Evolutionary conservation across 2,888 invertebrate genomes (phyloP), one percentile per base, ranked within the genome.

Genomic region (Tenthredo scrophulariae): DNA sequence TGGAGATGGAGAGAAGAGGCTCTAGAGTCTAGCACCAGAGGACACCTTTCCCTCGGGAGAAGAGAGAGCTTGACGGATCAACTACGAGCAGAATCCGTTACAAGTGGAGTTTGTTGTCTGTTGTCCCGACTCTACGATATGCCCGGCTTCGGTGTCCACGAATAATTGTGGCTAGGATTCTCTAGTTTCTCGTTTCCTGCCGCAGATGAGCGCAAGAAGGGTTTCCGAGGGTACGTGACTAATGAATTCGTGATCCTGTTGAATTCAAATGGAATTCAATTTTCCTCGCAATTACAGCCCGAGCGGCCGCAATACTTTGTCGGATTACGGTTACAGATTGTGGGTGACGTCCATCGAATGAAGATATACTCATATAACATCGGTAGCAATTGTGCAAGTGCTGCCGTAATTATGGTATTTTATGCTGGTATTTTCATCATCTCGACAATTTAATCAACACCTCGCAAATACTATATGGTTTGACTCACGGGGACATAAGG

Each of bases 161-260:
- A 83, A 83, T 83, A 67, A 83, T 83, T 83, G 83, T 40, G 33
- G 40, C 37, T 54, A 50, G 50, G 50, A 50, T 77, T 29, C 29
- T 77, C 50, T 33, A 67, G 67, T 50, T 77, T 33, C 77, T 15
- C 77, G 33, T 29, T 46, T 62, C 37, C 67, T 65, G 67, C 18
- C 67, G 46, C 29, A 43, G 67, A 83, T 70, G 18, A 70, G 26
- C 46, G 13, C 83, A 83, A 15, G 46, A 70, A 43, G 83, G 67
- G 83, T 43, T 70, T 46, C 29, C 80, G 62, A 80, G 29, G 83
- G 65, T 70, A 46, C 67, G 29, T 83, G 83, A 83, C 67, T 83
- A 70, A 83, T 83, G 83, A 67, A 70, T 67, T 83, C 22, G 83
- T 46, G 83, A 83, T 67, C 37, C 67, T 46, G 67, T 67, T 65